Conservation (phyloP, 2,888 invertebrate species). For the Glomeris marginata region DNA sequence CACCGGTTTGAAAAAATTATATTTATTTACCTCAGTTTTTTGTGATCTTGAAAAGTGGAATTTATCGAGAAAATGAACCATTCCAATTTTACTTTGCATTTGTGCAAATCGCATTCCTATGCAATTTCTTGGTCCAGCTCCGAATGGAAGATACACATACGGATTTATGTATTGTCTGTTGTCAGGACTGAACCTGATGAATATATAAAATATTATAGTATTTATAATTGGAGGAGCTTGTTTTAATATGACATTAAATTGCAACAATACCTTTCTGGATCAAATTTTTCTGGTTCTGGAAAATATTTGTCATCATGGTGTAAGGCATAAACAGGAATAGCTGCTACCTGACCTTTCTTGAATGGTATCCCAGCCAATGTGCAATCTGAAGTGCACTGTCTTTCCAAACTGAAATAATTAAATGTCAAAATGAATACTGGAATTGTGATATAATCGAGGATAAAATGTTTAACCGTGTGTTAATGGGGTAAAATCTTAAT, state of each 20-base stretch:
- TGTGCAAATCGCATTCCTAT: conserved; percentile 22
- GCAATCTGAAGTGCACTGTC: conserved; percentile 4
- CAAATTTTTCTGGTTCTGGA: conserved; percentile 6
- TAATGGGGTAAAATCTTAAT: conserved; percentile 5
- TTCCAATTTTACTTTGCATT: conserved; percentile 20
- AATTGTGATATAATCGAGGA: not conserved
- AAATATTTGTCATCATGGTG: conserved; percentile 8
- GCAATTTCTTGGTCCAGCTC: conserved; percentile 19
- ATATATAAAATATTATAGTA: not conserved
- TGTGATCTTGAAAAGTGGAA: conserved; percentile 15
- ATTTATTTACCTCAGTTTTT: conserved; percentile 7
- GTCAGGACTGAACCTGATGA: conserved; percentile 19
- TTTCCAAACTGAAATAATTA: conserved; percentile 3
- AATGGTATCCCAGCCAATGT: conserved; percentile 3
- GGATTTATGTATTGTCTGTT: conserved; percentile 17
- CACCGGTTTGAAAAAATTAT: no score
- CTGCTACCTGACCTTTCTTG: conserved; percentile 1
- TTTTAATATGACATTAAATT: not conserved
- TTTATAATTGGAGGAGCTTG: not conserved
- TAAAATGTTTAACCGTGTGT: not conserved
- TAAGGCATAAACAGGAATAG: conserved; percentile 4
- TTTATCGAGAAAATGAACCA: conserved; percentile 19
- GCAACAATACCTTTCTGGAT: conserved; percentile 9
- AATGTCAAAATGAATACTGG: not conserved
- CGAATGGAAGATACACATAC: conserved; percentile 22